phyloP scores from a whole-genome alignment of 2,797 vertebrate genomes.

The Alectoris magna region DNA sequence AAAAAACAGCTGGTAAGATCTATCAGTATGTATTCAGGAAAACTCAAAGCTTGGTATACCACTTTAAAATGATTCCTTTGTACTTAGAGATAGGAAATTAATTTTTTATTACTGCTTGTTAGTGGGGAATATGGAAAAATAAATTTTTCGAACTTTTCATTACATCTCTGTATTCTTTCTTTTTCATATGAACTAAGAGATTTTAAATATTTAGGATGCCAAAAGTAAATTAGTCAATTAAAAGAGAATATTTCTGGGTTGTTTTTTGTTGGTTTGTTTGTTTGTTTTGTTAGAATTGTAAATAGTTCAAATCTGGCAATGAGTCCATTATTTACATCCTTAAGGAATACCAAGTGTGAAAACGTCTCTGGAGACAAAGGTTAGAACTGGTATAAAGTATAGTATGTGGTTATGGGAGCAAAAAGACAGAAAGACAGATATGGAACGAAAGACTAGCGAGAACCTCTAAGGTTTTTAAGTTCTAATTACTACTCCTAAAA shows the following conservation, averaged over 20 bases:
- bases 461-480: no score
- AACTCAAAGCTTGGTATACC: neutral
- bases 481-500: no score
- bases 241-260: neutral
- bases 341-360: constrained; percentile 5
- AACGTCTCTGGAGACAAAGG: constrained; percentile 6
- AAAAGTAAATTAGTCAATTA: neutral
- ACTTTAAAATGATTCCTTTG: neutral
- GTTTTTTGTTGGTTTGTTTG: neutral
- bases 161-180: neutral
- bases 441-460: no score
- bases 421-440: neutral
- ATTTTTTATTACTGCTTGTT: neutral
- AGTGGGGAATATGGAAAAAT: neutral
- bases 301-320: neutral
- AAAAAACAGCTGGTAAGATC: constrained; percentile 41
- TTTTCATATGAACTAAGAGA: neutral
- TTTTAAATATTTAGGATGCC: neutral
- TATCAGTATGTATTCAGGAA: neutral
- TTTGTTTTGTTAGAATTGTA: neutral
- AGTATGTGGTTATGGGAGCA: neutral
- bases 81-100: neutral
- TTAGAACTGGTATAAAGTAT: neutral
- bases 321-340: neutral
- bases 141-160: neutral